phyloP scores from a whole-genome alignment of 2,888 invertebrate species.

The Graphium colonna region DNA sequence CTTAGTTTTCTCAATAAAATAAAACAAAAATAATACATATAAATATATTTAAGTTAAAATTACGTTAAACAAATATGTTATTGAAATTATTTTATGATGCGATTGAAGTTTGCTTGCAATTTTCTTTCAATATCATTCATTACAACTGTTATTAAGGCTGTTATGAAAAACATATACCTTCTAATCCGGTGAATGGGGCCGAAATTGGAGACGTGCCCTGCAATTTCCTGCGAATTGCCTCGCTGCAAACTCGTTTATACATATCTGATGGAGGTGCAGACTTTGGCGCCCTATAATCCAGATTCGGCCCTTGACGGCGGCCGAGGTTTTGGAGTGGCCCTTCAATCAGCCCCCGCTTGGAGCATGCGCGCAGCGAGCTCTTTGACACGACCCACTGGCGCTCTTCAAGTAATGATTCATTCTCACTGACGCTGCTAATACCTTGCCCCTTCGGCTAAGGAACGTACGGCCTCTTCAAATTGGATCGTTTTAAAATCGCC shows the following conservation, averaged over 20 bases:
- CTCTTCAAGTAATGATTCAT: constrained; percentile 81
- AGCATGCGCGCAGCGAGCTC: constrained; percentile 61
- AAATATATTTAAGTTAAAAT: too few relatives aligned
- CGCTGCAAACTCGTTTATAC: constrained; percentile 69
- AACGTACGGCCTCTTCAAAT: constrained; percentile 49
- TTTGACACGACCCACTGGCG: constrained; percentile 79
- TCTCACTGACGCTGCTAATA: constrained; percentile 78
- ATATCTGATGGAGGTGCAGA: constrained; percentile 76
- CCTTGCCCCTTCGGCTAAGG: constrained; percentile 57
- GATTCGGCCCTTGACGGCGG: constrained; percentile 76
- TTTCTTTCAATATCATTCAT: neutral
- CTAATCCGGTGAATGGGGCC: constrained; percentile 50
- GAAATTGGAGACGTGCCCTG: constrained; percentile 58
- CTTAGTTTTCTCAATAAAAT: too few relatives aligned
- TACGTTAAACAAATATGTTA: too few relatives aligned
- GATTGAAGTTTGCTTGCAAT: too few relatives aligned
- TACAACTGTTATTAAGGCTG: constrained; percentile 24
- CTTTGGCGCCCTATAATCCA: constrained; percentile 77
- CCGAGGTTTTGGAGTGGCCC: constrained; percentile 77
- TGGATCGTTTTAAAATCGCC: constrained; percentile 38
- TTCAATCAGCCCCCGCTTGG: constrained; percentile 77
- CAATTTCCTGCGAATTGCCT: constrained; percentile 68
- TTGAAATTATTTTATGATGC: too few relatives aligned
- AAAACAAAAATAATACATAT: too few relatives aligned
- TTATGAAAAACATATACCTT: constrained; percentile 30